Evolutionary conservation across 1,140 invertebrate genomes (phyloP).

Genomic region (Euborellia annulipes): DNA sequence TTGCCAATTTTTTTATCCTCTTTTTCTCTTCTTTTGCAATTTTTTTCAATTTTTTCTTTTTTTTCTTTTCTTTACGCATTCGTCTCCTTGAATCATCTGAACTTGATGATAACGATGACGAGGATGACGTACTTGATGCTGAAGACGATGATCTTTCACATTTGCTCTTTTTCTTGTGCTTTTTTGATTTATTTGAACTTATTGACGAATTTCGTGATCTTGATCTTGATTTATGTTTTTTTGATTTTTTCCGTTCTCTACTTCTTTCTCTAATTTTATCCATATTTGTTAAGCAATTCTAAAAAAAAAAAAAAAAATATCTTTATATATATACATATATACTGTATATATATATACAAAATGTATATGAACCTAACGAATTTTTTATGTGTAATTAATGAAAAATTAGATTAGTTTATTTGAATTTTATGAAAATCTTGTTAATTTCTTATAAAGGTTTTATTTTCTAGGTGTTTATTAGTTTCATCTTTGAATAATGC

Average conservation of each 20-base stretch:
- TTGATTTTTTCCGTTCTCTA: constrained; percentile 17
- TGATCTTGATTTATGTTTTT: constrained; percentile 4
- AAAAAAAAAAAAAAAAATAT: too few relatives aligned
- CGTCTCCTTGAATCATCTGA: constrained; percentile 10
- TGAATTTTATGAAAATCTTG: too few relatives aligned
- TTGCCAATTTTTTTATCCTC: constrained; percentile 13
- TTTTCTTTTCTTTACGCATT: constrained; percentile 22
- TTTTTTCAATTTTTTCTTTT: constrained; percentile 20
- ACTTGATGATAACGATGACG: constrained; percentile 13
- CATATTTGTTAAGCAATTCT: not conserved
- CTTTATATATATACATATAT: too few relatives aligned
- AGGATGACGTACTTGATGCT: constrained; percentile 17
- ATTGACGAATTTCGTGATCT: constrained; percentile 9
- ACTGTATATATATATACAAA: too few relatives aligned
- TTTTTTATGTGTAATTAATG: too few relatives aligned
- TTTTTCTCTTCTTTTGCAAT: constrained; percentile 15
- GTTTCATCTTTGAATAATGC: too few relatives aligned
- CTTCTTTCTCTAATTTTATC: constrained; percentile 9
- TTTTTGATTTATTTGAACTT: constrained; percentile 1
- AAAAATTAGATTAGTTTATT: too few relatives aligned
- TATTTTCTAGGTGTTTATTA: too few relatives aligned
- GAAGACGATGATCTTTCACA: constrained; percentile 16
- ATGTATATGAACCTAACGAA: too few relatives aligned
- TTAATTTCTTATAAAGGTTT: too few relatives aligned
- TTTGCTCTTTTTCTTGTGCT: constrained; percentile 14